Evolutionary conservation across 2,113 vertebrate genomes (phyloP), one percentile per base, ranked within the genome.

Genomic region (Setophaga coronata): DNA sequence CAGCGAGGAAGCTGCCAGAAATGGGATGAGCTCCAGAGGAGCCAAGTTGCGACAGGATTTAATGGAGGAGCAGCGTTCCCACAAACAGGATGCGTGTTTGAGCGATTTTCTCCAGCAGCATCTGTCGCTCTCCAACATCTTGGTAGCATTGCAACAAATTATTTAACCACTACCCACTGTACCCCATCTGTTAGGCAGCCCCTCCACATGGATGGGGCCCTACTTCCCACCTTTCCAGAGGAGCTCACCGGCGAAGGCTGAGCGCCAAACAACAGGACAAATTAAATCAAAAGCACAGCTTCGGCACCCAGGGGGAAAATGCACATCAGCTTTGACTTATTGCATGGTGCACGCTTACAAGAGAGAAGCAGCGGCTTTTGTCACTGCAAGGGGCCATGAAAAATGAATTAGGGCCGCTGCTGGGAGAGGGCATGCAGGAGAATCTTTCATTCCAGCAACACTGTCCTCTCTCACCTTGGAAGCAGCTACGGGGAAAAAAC

Each of bases 261-360:
- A 5, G 72, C 79, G 95, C 97, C 98, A 98, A 97, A 98, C 97
- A 98, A 98, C 89, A 91, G 98, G 97, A 95, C 96, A 98, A 98
- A 98, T 98, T 98, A 98, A 98, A 98, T 98, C 98, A 98, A 97
- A 95, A 98, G 96, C 83, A 82, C 33, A 84, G 93, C 97, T 97
- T 70, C 3, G 88, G 95, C 96, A 96, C 98, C 98, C 97, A 89
- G 97, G 97, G 98, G 98, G 97, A 91, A 98, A 97, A 98, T 97
- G 97, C 97, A 96, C 98, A 98, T 98, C 98, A 96, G 98, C 97
- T 98, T 97, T 98, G 98, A 98, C 98, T 98, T 98, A 98, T 97
- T 97, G 98, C 98, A 69, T 12, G 82, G 97, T 56, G 77, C 96
- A 96, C 86, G 28, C 97, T 98, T 98, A 97, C 97, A 97, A 97